Base-by-base conservation (phyloP, 2,113 vertebrate species). In the Heterotilapia buettikoferi region DNA sequence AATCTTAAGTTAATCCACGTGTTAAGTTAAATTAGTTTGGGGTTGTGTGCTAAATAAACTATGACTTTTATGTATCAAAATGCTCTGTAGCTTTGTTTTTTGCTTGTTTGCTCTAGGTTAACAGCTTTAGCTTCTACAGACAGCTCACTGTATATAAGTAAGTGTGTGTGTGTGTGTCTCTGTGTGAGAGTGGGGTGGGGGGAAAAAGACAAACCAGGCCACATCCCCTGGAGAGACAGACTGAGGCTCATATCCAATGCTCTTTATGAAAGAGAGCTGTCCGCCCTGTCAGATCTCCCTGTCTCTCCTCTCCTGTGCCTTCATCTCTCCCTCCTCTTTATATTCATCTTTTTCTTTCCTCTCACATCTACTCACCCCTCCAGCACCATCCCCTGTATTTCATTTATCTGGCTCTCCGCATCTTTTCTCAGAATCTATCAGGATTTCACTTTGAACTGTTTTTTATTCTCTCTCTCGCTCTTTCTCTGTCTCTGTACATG, bases 191-290 rank as follows among this genome's bases (percentile, higher is more conserved):
- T 89, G 63, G 81, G 56, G 43, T 82, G 18, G 11, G 33, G 53
- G 7, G 0, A 10, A 73, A 43, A 85, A 83, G 76, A 93, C 50
- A 95, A 95, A 93, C 54, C 93, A 95, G 93, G 93, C 89, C 89
- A 84, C 86, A 81, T 92, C 90, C 94, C 93, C 89, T 57, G 66
- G 88, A 93, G 93, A 88, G 88, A 71, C 59, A 92, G 92, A 94
- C 88, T 59, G 79, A 88, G 86, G 88, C 93, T 96, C 93, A 95
- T 96, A 94, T 94, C 82, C 85, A 91, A 96, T 95, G 94, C 95
- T 95, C 95, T 95, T 96, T 95, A 90, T 94, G 88, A 94, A 85
- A 82, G 86, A 91, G 89, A 90, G 83, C 91, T 89, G 90, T 92
- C 91, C 82, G 76, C 87, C 79, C 88, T 87, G 88, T 93, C 92